A percentile compares a stretch with the other conserved stretches of the same genome.
Conservation (phyloP, 2,113 vertebrate genomes). For the Cyprinodon variegatus region DNA sequence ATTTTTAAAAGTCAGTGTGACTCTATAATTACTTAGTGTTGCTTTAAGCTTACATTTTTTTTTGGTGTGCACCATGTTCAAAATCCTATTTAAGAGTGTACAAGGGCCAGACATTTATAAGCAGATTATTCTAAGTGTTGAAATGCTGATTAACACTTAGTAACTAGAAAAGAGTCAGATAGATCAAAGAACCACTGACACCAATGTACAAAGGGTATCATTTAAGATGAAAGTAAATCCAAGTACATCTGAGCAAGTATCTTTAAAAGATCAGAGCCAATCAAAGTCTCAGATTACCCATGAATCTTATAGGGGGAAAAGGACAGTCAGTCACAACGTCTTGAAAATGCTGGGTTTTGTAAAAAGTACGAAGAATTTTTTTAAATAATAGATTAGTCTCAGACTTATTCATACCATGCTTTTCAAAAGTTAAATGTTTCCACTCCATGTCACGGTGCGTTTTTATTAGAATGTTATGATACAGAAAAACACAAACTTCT, state of each 20-base stretch:
- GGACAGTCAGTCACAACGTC: conserved; percentile 31
- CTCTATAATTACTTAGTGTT: too few relatives aligned
- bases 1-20: too few relatives aligned
- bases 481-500: background rate
- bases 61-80: conserved; percentile 7
- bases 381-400: background rate
- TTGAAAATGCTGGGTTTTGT: conserved; percentile 20
- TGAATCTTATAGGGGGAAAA: conserved; percentile 38
- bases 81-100: conserved; percentile 8
- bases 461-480: too few relatives aligned
- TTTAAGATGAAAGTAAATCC: conserved; percentile 54
- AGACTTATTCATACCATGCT: too few relatives aligned
- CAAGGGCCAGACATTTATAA: conserved; percentile 23
- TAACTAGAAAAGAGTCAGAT: conserved; percentile 47
- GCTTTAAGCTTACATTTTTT: conserved; percentile 16
- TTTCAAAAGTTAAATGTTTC: too few relatives aligned
- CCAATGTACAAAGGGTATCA: conserved; percentile 36
- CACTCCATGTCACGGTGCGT: too few relatives aligned
- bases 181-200: conserved; percentile 61
- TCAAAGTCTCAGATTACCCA: conserved; percentile 57
- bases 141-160: conserved; percentile 60
- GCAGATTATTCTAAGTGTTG: conserved; percentile 14
- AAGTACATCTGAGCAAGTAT: conserved; percentile 47
- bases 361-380: conserved; percentile 20
- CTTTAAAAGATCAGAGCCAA: conserved; percentile 61